Conservation (phyloP, 2,888 invertebrate species). For the Amiota mariae region DNA sequence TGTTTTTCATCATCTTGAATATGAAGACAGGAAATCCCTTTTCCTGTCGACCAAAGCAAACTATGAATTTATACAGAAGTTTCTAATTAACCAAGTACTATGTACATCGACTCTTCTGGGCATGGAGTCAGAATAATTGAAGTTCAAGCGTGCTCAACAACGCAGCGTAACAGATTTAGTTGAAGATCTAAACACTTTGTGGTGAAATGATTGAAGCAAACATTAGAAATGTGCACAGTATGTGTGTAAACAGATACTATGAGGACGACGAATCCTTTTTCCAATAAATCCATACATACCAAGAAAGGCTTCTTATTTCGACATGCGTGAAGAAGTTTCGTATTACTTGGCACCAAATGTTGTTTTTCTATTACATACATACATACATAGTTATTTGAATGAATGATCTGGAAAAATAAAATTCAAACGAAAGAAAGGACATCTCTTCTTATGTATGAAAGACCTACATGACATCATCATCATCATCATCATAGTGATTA, state of each 20-base stretch:
- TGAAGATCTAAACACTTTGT: neutral
- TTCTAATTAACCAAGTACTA: neutral
- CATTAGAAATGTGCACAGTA: neutral
- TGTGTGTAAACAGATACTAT: conserved; percentile 9
- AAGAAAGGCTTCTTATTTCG: conserved; percentile 22
- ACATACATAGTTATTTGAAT: too few species aligned
- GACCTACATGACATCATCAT: conserved; percentile 22
- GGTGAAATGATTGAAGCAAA: neutral
- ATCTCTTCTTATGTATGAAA: neutral
- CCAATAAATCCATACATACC: neutral
- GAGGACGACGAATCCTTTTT: conserved; percentile 31
- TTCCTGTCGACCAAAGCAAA: conserved; percentile 43
- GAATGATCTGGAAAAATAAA: neutral
- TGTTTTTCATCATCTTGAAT: conserved; percentile 4
- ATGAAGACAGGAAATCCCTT: conserved; percentile 65
- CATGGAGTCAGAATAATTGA: conserved; percentile 49
- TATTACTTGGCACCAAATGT: conserved; percentile 37
- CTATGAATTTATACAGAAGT: neutral
- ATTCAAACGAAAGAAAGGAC: neutral
- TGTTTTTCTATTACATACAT: neutral
- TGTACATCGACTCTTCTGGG: conserved; percentile 43
- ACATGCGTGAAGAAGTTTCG: conserved; percentile 41
- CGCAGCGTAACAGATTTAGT: conserved; percentile 31
- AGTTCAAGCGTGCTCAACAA: conserved; percentile 2
- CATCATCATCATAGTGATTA: neutral